Percentiles rank a stretch among this genome's conserved stretches.
Conservation (phyloP, 2,888 invertebrate species). For the Artemia sinica region DNA sequence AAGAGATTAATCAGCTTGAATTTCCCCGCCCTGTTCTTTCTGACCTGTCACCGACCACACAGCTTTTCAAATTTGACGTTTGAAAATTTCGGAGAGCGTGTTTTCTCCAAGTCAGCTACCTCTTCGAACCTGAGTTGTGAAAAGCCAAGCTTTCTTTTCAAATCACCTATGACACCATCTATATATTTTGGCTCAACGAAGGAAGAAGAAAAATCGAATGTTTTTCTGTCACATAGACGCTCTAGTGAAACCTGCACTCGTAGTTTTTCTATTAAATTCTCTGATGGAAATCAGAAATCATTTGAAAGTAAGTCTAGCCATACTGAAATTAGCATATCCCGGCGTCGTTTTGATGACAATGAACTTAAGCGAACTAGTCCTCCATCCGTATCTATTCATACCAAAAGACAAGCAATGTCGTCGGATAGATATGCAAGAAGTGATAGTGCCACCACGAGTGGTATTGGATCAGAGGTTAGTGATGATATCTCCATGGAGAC, state of each 20-base stretch:
- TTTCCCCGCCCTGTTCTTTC: slow-evolving; percentile 25
- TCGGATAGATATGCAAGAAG: slow-evolving; percentile 25
- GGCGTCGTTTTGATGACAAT: background rate
- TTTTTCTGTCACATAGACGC: slow-evolving; percentile 8
- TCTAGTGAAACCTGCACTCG: slow-evolving; percentile 8
- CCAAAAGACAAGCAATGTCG: slow-evolving; percentile 17
- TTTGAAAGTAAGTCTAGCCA: slow-evolving; percentile 11
- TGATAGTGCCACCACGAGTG: slow-evolving; percentile 29
- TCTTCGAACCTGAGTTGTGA: background rate
- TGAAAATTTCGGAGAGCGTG: slow-evolving; percentile 20
- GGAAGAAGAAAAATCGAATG: background rate
- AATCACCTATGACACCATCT: slow-evolving; percentile 21
- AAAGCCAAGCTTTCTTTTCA: slow-evolving; percentile 16
- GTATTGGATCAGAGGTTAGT: slow-evolving; percentile 29
- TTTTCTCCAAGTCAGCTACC: background rate
- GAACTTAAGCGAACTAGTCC: slow-evolving; percentile 18
- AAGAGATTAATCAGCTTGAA: slow-evolving; percentile 23
- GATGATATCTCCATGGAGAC: slow-evolving; percentile 23
- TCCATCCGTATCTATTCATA: slow-evolving; percentile 18
- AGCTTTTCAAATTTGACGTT: slow-evolving; percentile 33
- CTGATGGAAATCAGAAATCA: slow-evolving; percentile 2
- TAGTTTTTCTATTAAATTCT: slow-evolving; percentile 3
- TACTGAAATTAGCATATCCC: slow-evolving; percentile 8
- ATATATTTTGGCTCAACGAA: slow-evolving; percentile 19
- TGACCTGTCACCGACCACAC: slow-evolving; percentile 33